Base-by-base conservation (phyloP, 2,113 vertebrate genomes). In the Equus przewalskii region DNA sequence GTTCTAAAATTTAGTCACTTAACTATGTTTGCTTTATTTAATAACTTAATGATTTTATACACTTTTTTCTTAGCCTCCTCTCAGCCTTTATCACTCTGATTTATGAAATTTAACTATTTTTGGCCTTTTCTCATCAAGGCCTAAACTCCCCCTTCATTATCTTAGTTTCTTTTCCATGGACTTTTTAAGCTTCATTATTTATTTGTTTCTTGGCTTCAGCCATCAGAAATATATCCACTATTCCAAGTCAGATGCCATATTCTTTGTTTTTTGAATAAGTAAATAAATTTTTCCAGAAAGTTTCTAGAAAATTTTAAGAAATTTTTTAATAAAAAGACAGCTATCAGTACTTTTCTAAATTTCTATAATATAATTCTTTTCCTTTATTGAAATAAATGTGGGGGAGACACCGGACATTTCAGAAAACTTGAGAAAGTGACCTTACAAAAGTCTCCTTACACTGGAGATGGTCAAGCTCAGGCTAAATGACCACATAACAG, bases 111-210 rank as follows among this genome's bases (percentile, higher is more conserved):
- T 79, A 51, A 73, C 86, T 95, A 58, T 56, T 60, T 83, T 80
- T 79, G 56, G 49, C 2, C 41, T 96, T 92, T 92, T 30, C n/a
- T 96, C 21, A 49, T 4, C 36, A 85, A 91, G 79, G 41, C 28
- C 44, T 67, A 60, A 56, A 26, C 2, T 62, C 80, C 16, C 28
- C 44, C 26, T 94, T 94, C 14, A 64, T 83, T 89, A 79, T 60
- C 49, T 94, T 67, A 69, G 22, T 56, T 96, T 91, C 64, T 89
- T 22, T 67, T 92, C 41, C 58, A 56, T 12, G 10, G 44, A 49
- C 26, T 54, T 89, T 93, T 79, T 91, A n/a, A 72, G 22, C 4
- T 65, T 76, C 28, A 60, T 80, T 96, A 26, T 94, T 90, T 95
- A 11, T 93, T 78, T 90, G 18, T 56, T 92, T 89, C 28, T 64